These are phyloP conservation scores for Drosophila borborema DNA, from an alignment of 2,888 invertebrate genomes.

Conservation along the genomic window DNA sequence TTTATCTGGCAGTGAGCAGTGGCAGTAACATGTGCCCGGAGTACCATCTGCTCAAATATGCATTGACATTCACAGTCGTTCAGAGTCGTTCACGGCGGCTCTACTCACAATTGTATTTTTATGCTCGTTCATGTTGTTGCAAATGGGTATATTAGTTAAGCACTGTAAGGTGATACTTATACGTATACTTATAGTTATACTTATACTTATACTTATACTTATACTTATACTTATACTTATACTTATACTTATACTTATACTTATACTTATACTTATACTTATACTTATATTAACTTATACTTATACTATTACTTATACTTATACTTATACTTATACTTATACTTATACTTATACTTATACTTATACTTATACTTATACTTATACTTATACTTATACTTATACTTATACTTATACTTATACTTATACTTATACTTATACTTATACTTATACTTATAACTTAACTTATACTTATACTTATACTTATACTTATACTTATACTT, in stretches of 20 bases:
- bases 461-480: slow-evolving; percentile 5
- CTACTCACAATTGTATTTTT: slow-evolving; percentile 24
- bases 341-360: slow-evolving; percentile 7
- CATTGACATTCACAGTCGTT: slow-evolving; percentile 30
- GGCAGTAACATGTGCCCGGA: background rate
- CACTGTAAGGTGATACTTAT: background rate
- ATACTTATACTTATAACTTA: slow-evolving; percentile 19
- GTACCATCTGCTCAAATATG: slow-evolving; percentile 41
- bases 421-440: slow-evolving; percentile 6
- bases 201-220: slow-evolving; percentile 4
- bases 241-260: slow-evolving; percentile 3
- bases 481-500: slow-evolving; percentile 3
- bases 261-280: background rate
- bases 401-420: slow-evolving; percentile 7
- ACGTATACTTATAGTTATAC: slow-evolving; percentile 1
- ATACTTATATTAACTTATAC: slow-evolving; percentile 2
- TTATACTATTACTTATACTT: background rate
- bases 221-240: slow-evolving; percentile 4
- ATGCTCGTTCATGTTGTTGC: background rate
- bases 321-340: slow-evolving; percentile 7
- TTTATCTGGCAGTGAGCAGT: slow-evolving; percentile 1
- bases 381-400: slow-evolving; percentile 6
- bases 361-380: slow-evolving; percentile 4
- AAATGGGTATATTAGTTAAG: background rate
- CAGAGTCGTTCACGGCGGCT: slow-evolving; percentile 6